Evolutionary conservation across 2,797 vertebrate species (phyloP), one percentile per base, ranked within the genome.

Genomic region (Pteropus rufus): DNA sequence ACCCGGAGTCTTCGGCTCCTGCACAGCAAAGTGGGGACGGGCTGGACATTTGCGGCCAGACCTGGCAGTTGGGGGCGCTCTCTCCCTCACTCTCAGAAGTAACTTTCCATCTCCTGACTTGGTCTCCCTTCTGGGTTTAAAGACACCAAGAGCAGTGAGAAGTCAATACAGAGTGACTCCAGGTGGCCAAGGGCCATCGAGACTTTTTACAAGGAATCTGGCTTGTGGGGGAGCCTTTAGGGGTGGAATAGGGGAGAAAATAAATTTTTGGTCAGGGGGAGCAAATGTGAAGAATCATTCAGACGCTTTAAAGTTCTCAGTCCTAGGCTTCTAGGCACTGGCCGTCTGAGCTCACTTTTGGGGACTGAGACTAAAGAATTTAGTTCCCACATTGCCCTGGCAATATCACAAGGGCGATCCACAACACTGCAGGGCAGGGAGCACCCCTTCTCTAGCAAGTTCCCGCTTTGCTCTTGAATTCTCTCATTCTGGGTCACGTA

Each of bases 81-180:
- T 18, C 67, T 10, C 34, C 10, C 18, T n/a, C 11, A 18, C 5
- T 12, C 44, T 24, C 60, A 52, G 19, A 79, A 79, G 54, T 31
- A 49, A 79, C 75, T 80, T 60, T 31, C 41, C 5, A 44, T 44
- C 49, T 90, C 16, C 24, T 52, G 81, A 94, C 72, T 85, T 58
- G 36, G 56, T 89, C 93, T 85, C 83, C 75, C 67, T n/a, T 91
- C 86, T 34, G 41, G 41, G 46, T 34, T 80, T 18, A 77, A n/a
- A 14, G 44, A 29, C 21, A 56, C 7, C 54, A 80, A 79, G 21
- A 64, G 31, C 7, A 76, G 36, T 3, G 29, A n/a, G 36, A 81
- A 83, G 62, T 79, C 49, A 75, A 21, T 19, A n/a, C 14, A 46
- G 60, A 41, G 23, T 10, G 67, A 49, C 75, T 49, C 41, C 39